phyloP scores from a whole-genome alignment of 1,140 invertebrate genomes.

The Plutomurus gul region DNA sequence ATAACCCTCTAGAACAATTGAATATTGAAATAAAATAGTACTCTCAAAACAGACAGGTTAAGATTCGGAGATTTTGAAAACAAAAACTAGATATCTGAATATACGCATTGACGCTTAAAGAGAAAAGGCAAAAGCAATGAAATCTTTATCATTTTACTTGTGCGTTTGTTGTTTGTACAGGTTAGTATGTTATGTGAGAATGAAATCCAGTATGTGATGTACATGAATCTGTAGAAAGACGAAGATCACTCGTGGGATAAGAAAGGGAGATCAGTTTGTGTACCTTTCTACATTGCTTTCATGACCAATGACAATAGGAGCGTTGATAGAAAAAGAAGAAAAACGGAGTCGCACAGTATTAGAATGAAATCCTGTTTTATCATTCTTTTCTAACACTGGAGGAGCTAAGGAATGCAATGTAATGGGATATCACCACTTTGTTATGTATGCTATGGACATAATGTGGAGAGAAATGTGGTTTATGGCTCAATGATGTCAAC shows the following conservation, averaged over 20 bases:
- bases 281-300: too few species aligned
- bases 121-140: too few species aligned
- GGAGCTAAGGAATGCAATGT: background rate
- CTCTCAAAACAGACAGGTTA: background rate
- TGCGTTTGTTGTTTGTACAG: too few species aligned
- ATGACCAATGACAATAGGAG: too few species aligned
- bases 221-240: too few species aligned
- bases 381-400: background rate
- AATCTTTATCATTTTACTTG: too few species aligned
- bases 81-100: too few species aligned
- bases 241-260: too few species aligned
- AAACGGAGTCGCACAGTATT: background rate
- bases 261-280: too few species aligned
- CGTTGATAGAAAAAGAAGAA: background rate
- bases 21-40: conserved; percentile 7
- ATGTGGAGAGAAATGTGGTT: conserved; percentile 20
- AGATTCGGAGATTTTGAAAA: background rate
- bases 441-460: conserved; percentile 7
- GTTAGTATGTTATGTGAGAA: too few species aligned
- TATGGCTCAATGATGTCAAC: conserved; percentile 24
- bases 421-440: conserved; percentile 19
- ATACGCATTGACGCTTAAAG: too few species aligned
- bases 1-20: background rate
- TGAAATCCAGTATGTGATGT: too few species aligned
- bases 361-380: conserved; percentile 14